These are phyloP conservation scores for Diachasmimorpha longicaudata DNA, from an alignment of 1,140 invertebrate genomes.

Conservation along the genomic window DNA sequence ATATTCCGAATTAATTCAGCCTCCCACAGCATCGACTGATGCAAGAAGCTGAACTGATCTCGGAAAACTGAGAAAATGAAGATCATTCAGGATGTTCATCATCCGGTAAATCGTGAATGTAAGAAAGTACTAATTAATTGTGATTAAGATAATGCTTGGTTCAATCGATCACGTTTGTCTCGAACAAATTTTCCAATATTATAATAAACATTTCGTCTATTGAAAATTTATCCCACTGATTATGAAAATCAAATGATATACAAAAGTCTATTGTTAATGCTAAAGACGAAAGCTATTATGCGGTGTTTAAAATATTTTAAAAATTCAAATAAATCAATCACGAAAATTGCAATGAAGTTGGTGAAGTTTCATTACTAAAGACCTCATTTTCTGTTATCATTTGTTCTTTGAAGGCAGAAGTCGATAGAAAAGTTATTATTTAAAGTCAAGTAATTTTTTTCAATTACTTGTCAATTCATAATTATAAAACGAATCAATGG, in stretches of 20 bases:
- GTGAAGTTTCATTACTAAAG: background rate
- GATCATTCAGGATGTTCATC: background rate
- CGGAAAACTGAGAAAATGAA: background rate
- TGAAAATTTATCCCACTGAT: background rate
- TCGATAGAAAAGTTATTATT: no score
- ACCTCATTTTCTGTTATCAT: no score
- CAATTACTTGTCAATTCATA: no score
- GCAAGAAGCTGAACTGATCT: background rate
- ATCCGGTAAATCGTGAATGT: slow-evolving; percentile 13
- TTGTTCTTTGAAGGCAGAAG: no score
- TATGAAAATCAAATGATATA: background rate
- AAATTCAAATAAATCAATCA: slow-evolving; percentile 48
- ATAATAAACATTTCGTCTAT: background rate
- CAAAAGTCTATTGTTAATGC: slow-evolving; percentile 42
- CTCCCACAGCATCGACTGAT: background rate
- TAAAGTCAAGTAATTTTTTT: no score
- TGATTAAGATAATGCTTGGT: slow-evolving; percentile 12
- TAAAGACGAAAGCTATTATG: slow-evolving; percentile 42
- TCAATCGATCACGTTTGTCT: background rate
- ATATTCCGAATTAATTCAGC: background rate
- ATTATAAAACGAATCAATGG: background rate
- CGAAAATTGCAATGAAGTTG: slow-evolving; percentile 23
- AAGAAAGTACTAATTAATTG: slow-evolving; percentile 23
- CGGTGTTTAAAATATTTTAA: slow-evolving; percentile 49
- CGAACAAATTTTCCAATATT: slow-evolving; percentile 4